These are phyloP conservation scores for Drosophila tropicalis DNA, from an alignment of 1,140 invertebrate species.

Conservation along the genomic window DNA sequence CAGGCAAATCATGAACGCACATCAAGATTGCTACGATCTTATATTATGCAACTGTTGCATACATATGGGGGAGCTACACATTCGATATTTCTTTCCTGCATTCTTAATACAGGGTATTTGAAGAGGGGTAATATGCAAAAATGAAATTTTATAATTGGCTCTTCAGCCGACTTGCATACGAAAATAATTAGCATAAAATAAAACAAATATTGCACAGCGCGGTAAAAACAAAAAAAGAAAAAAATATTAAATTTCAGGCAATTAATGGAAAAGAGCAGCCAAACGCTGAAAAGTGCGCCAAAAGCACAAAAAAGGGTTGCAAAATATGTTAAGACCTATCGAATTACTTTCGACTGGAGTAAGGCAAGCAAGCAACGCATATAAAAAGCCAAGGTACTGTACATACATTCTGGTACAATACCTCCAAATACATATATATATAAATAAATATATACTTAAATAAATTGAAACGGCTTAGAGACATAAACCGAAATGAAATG, in stretches of 20 bases:
- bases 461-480: conserved; percentile 68
- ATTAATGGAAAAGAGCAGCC: conserved; percentile 65
- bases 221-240: conserved; percentile 26
- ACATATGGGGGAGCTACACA: not conserved
- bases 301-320: conserved; percentile 48
- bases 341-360: conserved; percentile 47
- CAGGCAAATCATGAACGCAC: too few species aligned
- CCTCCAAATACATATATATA: not conserved
- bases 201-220: conserved; percentile 44
- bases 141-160: conserved; percentile 78
- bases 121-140: conserved; percentile 48
- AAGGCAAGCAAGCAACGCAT: not conserved
- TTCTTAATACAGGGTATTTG: not conserved
- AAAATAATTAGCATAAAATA: conserved; percentile 77
- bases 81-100: not conserved
- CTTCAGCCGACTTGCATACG: conserved; percentile 61
- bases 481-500: conserved; percentile 61
- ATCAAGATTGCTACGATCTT: too few species aligned
- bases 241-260: conserved; percentile 76
- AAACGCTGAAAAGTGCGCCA: conserved; percentile 57
- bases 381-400: conserved; percentile 14
- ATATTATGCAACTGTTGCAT: not conserved
- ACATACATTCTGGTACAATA: not conserved
- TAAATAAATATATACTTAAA: conserved; percentile 63
- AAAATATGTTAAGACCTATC: conserved; percentile 33